Base-by-base conservation (phyloP, 2,888 invertebrate genomes). In the Eristalis arbustorum region DNA sequence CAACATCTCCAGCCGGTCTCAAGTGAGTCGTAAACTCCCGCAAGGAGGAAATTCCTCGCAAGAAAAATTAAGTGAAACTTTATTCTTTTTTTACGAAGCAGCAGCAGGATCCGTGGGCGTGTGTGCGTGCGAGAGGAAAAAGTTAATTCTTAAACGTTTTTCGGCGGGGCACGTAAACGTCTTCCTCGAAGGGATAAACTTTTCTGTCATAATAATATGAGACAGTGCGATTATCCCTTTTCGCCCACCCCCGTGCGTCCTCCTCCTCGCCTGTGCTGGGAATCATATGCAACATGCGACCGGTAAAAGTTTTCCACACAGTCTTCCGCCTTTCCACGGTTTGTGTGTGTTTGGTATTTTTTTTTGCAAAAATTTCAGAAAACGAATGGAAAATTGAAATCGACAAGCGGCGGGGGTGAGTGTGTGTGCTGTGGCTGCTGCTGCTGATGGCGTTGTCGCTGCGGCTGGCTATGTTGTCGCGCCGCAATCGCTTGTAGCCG, bases 281-380 rank as follows among this genome's bases (percentile, higher is more conserved):
- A 83, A 72, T 84, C 84, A 75, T 78, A 78, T 80, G 84, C 84
- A 84, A 84, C 84, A 84, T 80, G 79, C 84, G 72, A 84, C 56
- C 34, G 13, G 40, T 49, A 84, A 82, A 84, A 80, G 62, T 84
- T 84, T 83, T 74, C 67, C 79, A 74, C 67, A 31, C 40, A 42
- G 77, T 64, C 69, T 59, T 40, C 62, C 13, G 40, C 28, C 56
- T 22, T 34, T 14, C 22, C 42, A n/a, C 49, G 49, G 31, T 31
- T 6, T 18, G 1, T 1, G 49, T 6, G 14, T 69, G 56, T 23
- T 11, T 22, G 23, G 5, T 14, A 42, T 42, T 78, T 74, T 64
- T 75, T 66, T 61, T 79, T 75, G 79, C 59, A 31, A 71, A 71
- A 78, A 84, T 66, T 79, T 84, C 74, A 69, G 69, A 84, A 84